These are phyloP conservation scores for Sanderia malayensis DNA, from an alignment of 30 jellyfish, hydroid and myxozoan genomes.

Conservation along the genomic window DNA sequence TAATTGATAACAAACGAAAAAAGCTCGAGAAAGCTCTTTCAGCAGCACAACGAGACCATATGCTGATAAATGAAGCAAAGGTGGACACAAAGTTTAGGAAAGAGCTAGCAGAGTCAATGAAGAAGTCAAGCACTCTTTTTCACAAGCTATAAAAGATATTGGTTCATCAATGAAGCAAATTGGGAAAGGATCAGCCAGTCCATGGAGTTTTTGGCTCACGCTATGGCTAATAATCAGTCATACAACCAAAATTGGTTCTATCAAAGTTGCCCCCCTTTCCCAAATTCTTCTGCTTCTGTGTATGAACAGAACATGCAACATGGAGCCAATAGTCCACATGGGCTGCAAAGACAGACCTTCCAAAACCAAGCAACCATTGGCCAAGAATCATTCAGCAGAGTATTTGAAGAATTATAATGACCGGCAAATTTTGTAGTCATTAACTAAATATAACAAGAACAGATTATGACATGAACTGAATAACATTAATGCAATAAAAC, in stretches of 20 bases:
- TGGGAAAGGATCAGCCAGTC: slow-evolving; percentile 47
- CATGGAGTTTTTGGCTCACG: slow-evolving; percentile 36
- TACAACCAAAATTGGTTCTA: slow-evolving; percentile 19
- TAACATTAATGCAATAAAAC: no score
- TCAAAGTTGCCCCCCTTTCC: not conserved
- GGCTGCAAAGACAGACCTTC: not conserved
- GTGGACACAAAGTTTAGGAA: slow-evolving; percentile 54
- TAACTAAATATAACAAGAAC: not conserved
- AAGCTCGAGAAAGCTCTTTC: slow-evolving; percentile 47
- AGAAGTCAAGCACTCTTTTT: slow-evolving; percentile 43
- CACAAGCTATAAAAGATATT: slow-evolving; percentile 39
- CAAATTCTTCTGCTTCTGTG: not conserved
- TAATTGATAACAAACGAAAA: slow-evolving; percentile 43
- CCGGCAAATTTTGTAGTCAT: no score
- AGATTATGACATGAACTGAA: not conserved
- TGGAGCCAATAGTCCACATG: not conserved
- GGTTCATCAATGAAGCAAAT: slow-evolving; percentile 52
- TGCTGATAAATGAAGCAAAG: slow-evolving; percentile 23
- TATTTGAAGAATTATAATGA: not conserved
- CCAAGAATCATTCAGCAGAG: not conserved
- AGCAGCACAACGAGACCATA: slow-evolving; percentile 46
- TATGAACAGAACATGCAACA: not conserved
- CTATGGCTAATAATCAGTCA: slow-evolving; percentile 32
- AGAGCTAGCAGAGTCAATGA: slow-evolving; percentile 38
- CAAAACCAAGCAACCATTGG: not conserved